Evolutionary conservation across 2,888 invertebrate genomes (phyloP), one percentile per base, ranked within the genome.

Genomic region (Andrena chrysosceles): DNA sequence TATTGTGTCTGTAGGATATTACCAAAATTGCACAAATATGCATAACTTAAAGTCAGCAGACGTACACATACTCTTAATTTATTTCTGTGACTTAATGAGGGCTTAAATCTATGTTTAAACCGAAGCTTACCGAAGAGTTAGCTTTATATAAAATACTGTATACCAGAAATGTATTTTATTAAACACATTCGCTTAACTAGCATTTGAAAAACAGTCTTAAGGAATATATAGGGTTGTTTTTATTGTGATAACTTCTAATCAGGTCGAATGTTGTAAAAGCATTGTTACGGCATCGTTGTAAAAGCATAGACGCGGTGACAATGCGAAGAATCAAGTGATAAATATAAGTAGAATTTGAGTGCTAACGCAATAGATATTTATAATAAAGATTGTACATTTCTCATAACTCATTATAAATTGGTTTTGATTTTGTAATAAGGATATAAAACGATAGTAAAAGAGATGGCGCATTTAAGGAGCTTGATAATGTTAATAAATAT

Each of bases 221-320:
- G 26, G 62, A 60, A 72, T 62, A 66, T 52, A 66, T 83, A 83
- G 52, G 29, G 26, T 75, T 81, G 72, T 68, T 85, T 85, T 86
- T 73, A 78, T 85, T 86, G 81, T 85, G 83, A 83, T 85, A 85
- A 80, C 66, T 73, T 76, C 63, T 74, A 64, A 83, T 70, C 75
- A 70, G 64, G 63, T 81, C 16, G 26, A 79, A 62, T 29, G 35
- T 72, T 60, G 20, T 64, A 72, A 71, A 71, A 68, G 54, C 52
- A 66, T 63, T 69, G 60, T 76, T 70, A 10, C 54, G 20, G 20
- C n/a, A 54, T 48, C 71, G 42, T 16, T 42, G 16, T 16, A n/a
- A 72, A 64, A 7, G 49, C 35, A 42, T 62, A 75, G 42, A 59
- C 16, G 29, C 71, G 60, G 68, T 79, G 63, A 64, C 29, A 70